phyloP scores from a whole-genome alignment of 2,888 invertebrate genomes.

The Caenorhabditis sp. region DNA sequence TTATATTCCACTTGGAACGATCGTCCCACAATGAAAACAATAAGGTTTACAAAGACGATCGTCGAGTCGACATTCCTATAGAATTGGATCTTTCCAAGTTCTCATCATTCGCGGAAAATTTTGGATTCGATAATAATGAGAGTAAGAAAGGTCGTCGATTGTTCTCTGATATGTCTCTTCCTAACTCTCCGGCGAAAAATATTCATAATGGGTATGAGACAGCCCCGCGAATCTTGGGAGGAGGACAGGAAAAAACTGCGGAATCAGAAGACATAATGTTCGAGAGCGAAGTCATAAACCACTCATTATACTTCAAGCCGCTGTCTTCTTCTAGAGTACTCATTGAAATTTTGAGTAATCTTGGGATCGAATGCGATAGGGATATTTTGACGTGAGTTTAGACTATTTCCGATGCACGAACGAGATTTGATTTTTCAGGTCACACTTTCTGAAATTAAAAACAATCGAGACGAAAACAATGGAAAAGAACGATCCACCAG shows the following conservation, averaged over 20 bases:
- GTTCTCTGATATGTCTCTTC: not conserved
- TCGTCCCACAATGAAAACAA: not conserved
- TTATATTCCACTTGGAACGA: not conserved
- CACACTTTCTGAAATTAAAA: not conserved
- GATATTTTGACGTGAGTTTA: not conserved
- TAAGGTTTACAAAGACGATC: not conserved
- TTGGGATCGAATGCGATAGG: not conserved
- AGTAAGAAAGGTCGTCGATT: not conserved
- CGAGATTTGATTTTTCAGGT: not conserved
- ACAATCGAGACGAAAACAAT: not conserved
- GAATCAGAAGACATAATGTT: not conserved
- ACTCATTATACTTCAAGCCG: not conserved
- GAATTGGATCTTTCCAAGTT: not conserved
- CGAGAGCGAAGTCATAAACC: not conserved
- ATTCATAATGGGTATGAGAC: not conserved
- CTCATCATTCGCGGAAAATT: not conserved
- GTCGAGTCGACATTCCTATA: not conserved
- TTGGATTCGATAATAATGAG: not conserved
- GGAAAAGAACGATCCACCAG: conserved; percentile 1
- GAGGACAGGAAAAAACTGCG: not conserved
- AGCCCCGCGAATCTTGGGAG: not conserved
- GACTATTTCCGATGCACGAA: not conserved
- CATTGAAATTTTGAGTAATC: not conserved
- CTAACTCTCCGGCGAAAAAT: not conserved
- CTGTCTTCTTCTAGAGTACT: not conserved